A percentile compares a stretch with the other conserved stretches of the same genome.
Conservation (phyloP, 2,113 vertebrate species). For the Gymnarchus niloticus region DNA sequence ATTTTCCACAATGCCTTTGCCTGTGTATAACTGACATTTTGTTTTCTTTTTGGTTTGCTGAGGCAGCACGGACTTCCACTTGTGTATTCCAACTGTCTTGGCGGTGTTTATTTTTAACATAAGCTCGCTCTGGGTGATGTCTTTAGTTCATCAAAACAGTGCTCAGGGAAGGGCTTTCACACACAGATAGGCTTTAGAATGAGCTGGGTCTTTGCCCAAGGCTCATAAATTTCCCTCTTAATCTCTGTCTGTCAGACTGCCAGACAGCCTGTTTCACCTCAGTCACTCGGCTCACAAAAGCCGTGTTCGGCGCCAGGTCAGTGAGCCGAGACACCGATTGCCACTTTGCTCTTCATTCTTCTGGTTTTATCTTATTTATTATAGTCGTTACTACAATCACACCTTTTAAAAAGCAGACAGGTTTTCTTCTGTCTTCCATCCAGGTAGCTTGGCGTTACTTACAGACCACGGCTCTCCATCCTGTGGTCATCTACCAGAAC, state of each 20-base stretch:
- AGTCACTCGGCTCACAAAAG: slow-evolving; percentile 2
- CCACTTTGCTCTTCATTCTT: neutral
- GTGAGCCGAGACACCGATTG: neutral
- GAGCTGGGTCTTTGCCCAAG: slow-evolving; percentile 10
- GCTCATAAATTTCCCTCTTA: slow-evolving; percentile 23
- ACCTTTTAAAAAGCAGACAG: neutral
- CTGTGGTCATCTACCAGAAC: slow-evolving; percentile 13
- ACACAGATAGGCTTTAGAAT: slow-evolving; percentile 22
- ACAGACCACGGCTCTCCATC: neutral
- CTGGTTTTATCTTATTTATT: neutral
- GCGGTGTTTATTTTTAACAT: slow-evolving; percentile 16
- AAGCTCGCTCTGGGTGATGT: slow-evolving; percentile 6
- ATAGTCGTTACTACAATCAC: neutral
- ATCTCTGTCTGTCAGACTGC: slow-evolving; percentile 23
- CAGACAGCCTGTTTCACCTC: slow-evolving; percentile 28
- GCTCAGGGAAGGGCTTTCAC: neutral
- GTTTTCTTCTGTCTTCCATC: neutral
- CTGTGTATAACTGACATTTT: neutral
- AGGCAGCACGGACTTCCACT: neutral
- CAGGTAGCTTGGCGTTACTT: neutral
- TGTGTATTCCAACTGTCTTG: neutral
- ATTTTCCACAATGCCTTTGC: neutral
- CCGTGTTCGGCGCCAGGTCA: slow-evolving; percentile 1
- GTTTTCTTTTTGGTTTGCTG: slow-evolving; percentile 4
- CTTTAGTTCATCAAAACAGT: slow-evolving; percentile 12